Percentiles rank a stretch among this genome's conserved stretches.
Evolutionary conservation across 2,888 invertebrate species (phyloP).

Genomic region (Limnephilus marmoratus): DNA sequence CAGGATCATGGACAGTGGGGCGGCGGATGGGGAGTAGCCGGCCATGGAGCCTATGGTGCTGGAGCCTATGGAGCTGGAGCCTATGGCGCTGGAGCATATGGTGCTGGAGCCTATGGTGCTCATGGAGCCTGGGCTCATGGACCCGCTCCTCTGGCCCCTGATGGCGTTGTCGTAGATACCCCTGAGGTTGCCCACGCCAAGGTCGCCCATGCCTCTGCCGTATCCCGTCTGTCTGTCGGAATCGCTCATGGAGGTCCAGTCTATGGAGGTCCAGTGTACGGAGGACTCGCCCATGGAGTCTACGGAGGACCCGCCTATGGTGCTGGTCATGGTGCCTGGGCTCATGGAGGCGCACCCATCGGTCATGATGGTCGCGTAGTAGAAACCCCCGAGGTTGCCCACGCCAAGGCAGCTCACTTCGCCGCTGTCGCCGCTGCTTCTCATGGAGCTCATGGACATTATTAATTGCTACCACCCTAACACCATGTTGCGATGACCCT

Average conservation of each 20-base stretch:
- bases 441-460: constrained; percentile 49
- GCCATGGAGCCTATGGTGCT: background rate
- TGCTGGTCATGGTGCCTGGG: background rate
- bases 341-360: constrained; percentile 68
- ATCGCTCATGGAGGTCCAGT: constrained; percentile 67
- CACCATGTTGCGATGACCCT: background rate
- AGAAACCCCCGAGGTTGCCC: constrained; percentile 56
- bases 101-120: constrained; percentile 38
- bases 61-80: background rate
- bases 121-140: constrained; percentile 69
- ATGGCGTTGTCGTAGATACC: constrained; percentile 73
- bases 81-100: background rate
- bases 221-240: constrained; percentile 21
- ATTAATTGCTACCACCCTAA: background rate
- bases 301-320: background rate
- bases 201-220: constrained; percentile 78
- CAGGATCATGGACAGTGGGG: constrained; percentile 65
- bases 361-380: constrained; percentile 70
- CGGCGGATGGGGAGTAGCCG: constrained; percentile 36
- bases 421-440: constrained; percentile 51
- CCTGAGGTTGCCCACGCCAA: constrained; percentile 77
- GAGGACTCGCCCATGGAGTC: background rate
- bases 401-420: constrained; percentile 69
- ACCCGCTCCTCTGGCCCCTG: constrained; percentile 78
- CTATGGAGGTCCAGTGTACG: background rate